Conservation (phyloP, 2,113 vertebrate genomes). For the Pseudorectes ferrugineus region DNA sequence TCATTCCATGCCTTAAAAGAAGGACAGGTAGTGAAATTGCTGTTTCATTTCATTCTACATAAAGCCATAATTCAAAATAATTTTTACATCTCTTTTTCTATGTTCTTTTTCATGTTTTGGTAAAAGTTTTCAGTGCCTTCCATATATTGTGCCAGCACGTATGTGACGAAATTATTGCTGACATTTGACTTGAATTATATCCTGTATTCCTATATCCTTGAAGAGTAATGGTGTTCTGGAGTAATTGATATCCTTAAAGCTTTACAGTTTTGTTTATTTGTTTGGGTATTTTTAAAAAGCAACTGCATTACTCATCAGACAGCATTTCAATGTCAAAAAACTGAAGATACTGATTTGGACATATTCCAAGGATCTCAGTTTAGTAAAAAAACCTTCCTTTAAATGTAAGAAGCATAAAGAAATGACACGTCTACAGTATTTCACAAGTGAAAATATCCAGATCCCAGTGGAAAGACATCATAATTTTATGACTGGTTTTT, state of each 20-base stretch:
- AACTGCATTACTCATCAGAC: background rate
- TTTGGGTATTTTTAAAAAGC: accelerated
- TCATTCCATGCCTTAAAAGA: background rate
- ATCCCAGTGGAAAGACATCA: background rate
- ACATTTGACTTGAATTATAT: background rate
- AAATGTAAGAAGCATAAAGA: background rate
- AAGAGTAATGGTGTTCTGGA: background rate
- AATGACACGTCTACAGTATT: background rate
- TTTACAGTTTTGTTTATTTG: background rate
- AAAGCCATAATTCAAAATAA: background rate
- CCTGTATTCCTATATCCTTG: background rate
- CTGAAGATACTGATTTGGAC: background rate
- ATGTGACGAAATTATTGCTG: background rate
- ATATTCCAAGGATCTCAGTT: background rate
- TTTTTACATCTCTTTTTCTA: background rate
- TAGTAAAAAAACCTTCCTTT: background rate
- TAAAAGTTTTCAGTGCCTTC: background rate
- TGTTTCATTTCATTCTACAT: background rate
- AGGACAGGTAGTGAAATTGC: background rate
- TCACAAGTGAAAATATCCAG: background rate
- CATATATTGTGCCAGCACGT: background rate
- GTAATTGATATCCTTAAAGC: background rate
- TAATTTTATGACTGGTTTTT: background rate
- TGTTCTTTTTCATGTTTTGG: background rate
- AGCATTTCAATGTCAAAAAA: background rate